phyloP scores from a whole-genome alignment of 2,797 vertebrate species.

The Gallirallus australis region DNA sequence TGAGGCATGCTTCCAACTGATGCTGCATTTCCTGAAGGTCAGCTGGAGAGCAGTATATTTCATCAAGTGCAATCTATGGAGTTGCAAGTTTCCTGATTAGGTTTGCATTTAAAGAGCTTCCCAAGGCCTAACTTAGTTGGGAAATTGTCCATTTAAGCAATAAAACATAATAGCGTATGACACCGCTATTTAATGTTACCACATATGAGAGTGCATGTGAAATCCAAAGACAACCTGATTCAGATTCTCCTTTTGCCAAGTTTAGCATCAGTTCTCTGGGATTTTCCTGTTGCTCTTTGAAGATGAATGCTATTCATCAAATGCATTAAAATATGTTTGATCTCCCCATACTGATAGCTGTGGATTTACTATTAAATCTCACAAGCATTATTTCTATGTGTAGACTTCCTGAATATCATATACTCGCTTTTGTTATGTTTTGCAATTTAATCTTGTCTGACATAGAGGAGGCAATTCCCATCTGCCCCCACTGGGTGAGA shows the following conservation, averaged over 20 bases:
- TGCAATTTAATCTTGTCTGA: neutral
- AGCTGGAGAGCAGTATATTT: neutral
- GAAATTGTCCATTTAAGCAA: slow-evolving; percentile 26
- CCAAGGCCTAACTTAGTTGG: slow-evolving; percentile 7
- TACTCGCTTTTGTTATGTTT: neutral
- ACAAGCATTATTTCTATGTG: neutral
- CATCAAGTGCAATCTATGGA: neutral
- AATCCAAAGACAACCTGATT: neutral
- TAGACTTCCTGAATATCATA: neutral
- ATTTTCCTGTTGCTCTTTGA: neutral
- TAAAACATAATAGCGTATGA: neutral
- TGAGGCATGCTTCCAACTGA: slow-evolving; percentile 36
- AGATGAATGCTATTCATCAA: neutral
- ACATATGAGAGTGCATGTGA: neutral
- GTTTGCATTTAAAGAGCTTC: slow-evolving; percentile 36
- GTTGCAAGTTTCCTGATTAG: slow-evolving; percentile 1
- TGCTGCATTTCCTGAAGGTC: slow-evolving; percentile 53
- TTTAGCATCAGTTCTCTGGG: neutral
- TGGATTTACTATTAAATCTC: neutral
- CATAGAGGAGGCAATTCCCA: neutral
- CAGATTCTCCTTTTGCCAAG: neutral
- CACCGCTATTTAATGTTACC: neutral
- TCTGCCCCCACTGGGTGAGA: neutral
- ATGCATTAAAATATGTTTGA: neutral
- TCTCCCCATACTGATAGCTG: neutral